Base-by-base conservation (phyloP, 2,888 invertebrate genomes). In the Lithosia quadra region DNA sequence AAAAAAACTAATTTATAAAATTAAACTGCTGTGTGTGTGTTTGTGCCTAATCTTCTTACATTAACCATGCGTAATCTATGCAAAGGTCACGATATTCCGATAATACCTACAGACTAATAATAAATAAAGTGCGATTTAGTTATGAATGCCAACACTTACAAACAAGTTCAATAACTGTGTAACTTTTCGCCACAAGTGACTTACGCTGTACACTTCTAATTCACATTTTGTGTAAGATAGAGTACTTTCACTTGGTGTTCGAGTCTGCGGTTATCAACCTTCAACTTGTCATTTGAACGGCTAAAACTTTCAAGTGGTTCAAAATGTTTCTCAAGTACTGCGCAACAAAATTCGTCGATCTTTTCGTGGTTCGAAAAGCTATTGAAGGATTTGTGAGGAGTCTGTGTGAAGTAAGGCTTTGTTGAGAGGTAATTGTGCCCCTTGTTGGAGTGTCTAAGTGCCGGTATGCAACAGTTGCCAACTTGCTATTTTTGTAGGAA, bases 141-240 rank as follows among this genome's bases (percentile, higher is more conserved):
- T 33, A 9, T 33, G 28, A 33, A 63, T 28, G n/a, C 33, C 8
- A 21, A 33, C 24, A 49, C 28, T 62, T n/a, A 62, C 13, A 33
- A n/a, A n/a, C n/a, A 49, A 62, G 43, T n/a, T 43, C 53, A 53
- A 58, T 49, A 13, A 33, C 24, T 59, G 33, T 0, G 33, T 9
- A 43, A 63, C 49, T 57, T 63, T 68, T 34, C 43, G 9, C 62
- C 58, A 49, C 43, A 63, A 63, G 53, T 67, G 58, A 53, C 43
- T 58, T 58, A 13, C 33, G 33, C 21, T 13, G 39, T 66, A 39
- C 18, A 33, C 43, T 67, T 63, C 49, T 62, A 65, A 65, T 69
- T 65, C 65, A 69, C 56, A 62, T 65, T 65, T 69, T 65, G 43
- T 69, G 65, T 68, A 61, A 61, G 53, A 55, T n/a, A n/a, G 34